Evolutionary conservation across 2,113 vertebrate species (phyloP).

Genomic region (Upupa epops): DNA sequence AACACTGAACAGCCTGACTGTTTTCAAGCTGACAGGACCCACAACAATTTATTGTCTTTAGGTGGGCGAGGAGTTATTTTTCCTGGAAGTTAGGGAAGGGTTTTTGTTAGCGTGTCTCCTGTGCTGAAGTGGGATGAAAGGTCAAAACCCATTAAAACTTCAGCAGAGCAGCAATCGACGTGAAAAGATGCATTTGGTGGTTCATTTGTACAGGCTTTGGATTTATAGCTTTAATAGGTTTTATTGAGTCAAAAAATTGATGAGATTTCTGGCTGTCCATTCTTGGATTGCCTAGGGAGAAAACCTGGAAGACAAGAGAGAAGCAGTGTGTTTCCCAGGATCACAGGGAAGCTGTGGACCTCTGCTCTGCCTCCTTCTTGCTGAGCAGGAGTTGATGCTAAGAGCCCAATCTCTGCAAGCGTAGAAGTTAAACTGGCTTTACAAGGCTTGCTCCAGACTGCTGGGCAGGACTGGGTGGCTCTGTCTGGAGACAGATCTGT

Average conservation of each 20-base stretch:
- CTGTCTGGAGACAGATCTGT: too few relatives aligned
- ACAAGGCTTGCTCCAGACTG: neutral
- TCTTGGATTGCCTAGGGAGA: neutral
- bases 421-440: neutral
- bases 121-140: neutral
- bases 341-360: neutral
- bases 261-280: neutral
- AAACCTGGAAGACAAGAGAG: neutral
- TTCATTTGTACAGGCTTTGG: neutral
- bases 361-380: neutral
- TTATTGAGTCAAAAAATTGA: neutral
- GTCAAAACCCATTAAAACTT: conserved; percentile 15
- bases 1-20: neutral
- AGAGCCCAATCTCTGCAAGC: neutral
- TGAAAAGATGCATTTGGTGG: neutral
- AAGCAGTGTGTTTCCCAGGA: neutral
- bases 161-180: neutral
- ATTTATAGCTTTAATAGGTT: too few relatives aligned
- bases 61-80: neutral
- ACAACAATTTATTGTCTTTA: neutral
- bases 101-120: neutral
- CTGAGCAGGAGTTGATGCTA: neutral
- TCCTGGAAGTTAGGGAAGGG: neutral
- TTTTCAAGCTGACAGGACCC: neutral
- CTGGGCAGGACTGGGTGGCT: neutral